Conservation (phyloP, 2,797 vertebrate genomes). For the Pipistrellus nathusii region DNA sequence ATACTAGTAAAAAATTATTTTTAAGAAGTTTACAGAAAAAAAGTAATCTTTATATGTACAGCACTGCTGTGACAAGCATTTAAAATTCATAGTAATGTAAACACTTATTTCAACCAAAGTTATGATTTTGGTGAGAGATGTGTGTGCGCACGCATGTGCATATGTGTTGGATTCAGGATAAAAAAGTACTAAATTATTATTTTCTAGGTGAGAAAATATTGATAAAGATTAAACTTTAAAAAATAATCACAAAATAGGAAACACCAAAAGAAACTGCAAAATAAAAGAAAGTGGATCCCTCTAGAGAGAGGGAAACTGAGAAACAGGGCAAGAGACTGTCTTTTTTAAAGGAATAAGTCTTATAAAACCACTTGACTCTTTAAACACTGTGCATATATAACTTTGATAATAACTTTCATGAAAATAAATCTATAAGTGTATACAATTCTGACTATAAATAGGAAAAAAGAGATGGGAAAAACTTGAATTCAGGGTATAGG, state of each 20-base stretch:
- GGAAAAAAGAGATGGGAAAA: conserved; percentile 6
- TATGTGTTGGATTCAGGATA: neutral
- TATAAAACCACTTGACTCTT: conserved; percentile 7
- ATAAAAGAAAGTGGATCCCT: neutral
- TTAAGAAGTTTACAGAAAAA: conserved; percentile 2
- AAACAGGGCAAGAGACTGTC: neutral
- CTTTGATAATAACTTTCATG: neutral
- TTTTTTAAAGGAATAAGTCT: neutral
- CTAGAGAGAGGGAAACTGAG: neutral
- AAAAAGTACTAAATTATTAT: conserved; percentile 31
- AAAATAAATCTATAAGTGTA: conserved; percentile 13
- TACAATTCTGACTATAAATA: neutral
- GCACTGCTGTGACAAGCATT: neutral
- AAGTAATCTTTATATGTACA: neutral
- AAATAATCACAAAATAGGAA: conserved; percentile 23
- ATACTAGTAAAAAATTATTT: neutral
- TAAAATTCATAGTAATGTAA: conserved; percentile 23
- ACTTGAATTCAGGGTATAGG: neutral
- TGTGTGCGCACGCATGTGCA: too few species aligned
- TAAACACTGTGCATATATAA: neutral
- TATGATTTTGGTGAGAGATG: neutral
- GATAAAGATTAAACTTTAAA: neutral
- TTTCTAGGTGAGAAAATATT: neutral
- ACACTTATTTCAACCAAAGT: neutral
- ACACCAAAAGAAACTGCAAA: conserved; percentile 46